Base-by-base conservation (phyloP, 2,888 invertebrate genomes). In the Agrotis ipsilon region DNA sequence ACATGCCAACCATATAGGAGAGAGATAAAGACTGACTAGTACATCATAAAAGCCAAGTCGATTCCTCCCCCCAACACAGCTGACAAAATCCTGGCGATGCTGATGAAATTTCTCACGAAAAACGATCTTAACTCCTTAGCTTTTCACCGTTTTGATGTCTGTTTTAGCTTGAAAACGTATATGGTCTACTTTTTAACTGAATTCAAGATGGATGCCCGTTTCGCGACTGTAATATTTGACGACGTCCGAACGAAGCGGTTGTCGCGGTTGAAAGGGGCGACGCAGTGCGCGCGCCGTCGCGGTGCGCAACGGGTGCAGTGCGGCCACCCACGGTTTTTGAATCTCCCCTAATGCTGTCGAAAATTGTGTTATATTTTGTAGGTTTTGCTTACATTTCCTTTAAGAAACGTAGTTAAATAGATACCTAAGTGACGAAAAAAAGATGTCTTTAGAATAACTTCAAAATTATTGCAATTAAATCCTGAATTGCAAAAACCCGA, bases 1-100 rank as follows among this genome's bases (percentile, higher is more conserved):
- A 91, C 90, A 96, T 96, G 96, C 94, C 94, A 91, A 93, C 94
- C 96, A 95, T 96, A 97, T 97, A 97, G 97, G 97, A 97, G 97
- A 97, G 97, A 97, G 97, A 97, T 97, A 97, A 97, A 97, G 97
- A 97, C 97, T 97, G 97, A 97, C 97, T 97, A 89, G 11, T 78
- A 89, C 89, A 89, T 59, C 1, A 85, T 86, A 93, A 95, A 93
- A 97, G 97, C 96, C 97, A 89, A 97, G 97, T 96, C 97, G 92
- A 95, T 96, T 96, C 94, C 97, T 97, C 97, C 95, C 97, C 95
- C 97, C 97, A 96, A 97, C 91, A 94, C 92, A 90, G 90, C 91
- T 84, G 92, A 92, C 95, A 95, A 60, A 18, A 43, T 85, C 11
- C 13, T 0, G 45, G 16, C 2, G n/a, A 55, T 39, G 14, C 54